Percentiles rank a stretch among this genome's conserved stretches.
Conservation (phyloP, 2,113 vertebrate genomes). For the Pseudorectes ferrugineus region DNA sequence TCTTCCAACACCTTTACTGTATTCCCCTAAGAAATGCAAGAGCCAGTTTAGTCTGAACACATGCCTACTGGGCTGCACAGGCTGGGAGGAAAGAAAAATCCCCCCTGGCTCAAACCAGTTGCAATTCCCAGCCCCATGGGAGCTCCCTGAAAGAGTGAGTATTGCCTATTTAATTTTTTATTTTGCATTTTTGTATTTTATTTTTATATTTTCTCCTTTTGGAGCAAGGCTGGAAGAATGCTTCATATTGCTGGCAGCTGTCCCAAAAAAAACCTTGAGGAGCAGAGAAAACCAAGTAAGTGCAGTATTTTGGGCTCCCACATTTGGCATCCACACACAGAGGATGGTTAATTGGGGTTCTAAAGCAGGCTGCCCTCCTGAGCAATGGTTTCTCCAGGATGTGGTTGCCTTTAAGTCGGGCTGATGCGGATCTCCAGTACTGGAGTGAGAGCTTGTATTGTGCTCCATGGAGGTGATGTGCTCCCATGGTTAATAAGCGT, state of each 20-base stretch:
- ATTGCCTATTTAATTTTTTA: background rate
- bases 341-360: background rate
- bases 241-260: background rate
- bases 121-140: background rate
- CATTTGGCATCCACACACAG: fast-evolving
- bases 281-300: background rate
- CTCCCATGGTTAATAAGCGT: background rate
- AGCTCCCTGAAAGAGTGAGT: background rate
- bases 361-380: background rate
- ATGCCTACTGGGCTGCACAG: background rate
- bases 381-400: background rate
- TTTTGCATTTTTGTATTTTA: background rate
- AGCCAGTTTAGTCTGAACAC: background rate
- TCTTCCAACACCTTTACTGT: too few species aligned
- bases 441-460: background rate
- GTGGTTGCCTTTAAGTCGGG: fast-evolving
- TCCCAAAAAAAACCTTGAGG: background rate
- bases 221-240: background rate
- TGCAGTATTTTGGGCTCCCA: background rate
- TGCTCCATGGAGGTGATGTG: background rate
- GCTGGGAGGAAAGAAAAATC: background rate
- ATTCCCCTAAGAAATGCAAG: background rate
- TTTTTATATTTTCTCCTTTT: background rate
- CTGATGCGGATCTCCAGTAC: background rate
- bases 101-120: background rate